These are phyloP conservation scores for Xerus rutilus DNA, from an alignment of 2,797 vertebrate species.

Conservation along the genomic window DNA sequence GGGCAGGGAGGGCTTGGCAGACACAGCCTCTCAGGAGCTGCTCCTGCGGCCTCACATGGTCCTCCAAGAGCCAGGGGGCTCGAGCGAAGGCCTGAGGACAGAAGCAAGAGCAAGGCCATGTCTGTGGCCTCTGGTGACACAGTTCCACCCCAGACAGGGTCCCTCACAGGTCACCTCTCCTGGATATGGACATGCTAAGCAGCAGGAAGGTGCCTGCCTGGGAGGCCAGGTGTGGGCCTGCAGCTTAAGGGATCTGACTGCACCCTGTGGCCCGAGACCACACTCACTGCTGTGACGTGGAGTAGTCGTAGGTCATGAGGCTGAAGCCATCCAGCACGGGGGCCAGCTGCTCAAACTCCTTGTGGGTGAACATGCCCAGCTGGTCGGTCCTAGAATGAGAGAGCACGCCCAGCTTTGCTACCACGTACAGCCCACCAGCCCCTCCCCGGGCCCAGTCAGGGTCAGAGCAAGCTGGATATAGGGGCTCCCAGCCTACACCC, in stretches of 20 bases:
- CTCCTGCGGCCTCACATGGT: rapidly evolving
- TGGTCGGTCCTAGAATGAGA: slow-evolving; percentile 90
- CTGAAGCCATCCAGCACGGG: slow-evolving; percentile 95
- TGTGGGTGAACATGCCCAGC: slow-evolving; percentile 94
- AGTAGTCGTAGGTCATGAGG: slow-evolving; percentile 99
- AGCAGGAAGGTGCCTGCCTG: neutral
- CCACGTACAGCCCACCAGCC: rapidly evolving
- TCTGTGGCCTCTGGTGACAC: neutral
- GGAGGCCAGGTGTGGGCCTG: neutral
- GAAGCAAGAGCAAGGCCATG: neutral
- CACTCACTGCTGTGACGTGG: slow-evolving; percentile 90
- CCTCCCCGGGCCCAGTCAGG: neutral
- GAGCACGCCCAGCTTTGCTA: rapidly evolving
- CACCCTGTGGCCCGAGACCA: rapidly evolving
- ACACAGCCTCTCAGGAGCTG: neutral
- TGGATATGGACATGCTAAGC: too few species aligned
- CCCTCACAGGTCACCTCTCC: neutral
- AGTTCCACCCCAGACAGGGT: neutral
- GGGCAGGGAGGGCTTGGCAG: neutral
- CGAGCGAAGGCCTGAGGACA: neutral
- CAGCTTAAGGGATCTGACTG: too few species aligned
- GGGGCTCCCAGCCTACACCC: neutral
- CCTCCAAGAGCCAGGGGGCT: neutral
- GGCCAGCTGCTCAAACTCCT: slow-evolving; percentile 95
- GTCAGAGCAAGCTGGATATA: too few species aligned